phyloP scores from a whole-genome alignment of 2,797 vertebrate species.

The Distichodus sexfasciatus region DNA sequence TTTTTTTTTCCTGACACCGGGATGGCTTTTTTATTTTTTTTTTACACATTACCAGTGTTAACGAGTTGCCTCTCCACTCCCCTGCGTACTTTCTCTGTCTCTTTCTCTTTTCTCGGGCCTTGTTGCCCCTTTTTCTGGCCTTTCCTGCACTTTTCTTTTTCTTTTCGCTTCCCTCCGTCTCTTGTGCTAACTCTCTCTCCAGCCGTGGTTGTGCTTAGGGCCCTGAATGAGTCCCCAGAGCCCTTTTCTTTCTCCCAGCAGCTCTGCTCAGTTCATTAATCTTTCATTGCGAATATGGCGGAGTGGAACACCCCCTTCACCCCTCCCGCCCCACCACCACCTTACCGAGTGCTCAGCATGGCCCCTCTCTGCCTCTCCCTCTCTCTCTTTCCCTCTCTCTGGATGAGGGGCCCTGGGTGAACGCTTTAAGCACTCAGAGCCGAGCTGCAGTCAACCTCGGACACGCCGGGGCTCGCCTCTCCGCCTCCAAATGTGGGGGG shows the following conservation, averaged over 20 bases:
- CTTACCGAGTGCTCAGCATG: constrained; percentile 25
- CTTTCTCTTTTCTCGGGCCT: constrained; percentile 24
- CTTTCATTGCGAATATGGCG: constrained; percentile 80
- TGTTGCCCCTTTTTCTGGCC: too few species aligned
- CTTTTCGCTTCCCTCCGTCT: constrained; percentile 32
- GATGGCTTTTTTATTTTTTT: constrained; percentile 32
- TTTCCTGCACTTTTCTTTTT: constrained; percentile 47
- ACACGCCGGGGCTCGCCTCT: constrained; percentile 23
- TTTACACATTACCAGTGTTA: constrained; percentile 54
- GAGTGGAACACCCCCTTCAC: constrained; percentile 62
- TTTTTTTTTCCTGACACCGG: constrained; percentile 38
- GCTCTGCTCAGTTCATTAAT: constrained; percentile 81
- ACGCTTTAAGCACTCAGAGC: constrained; percentile 38
- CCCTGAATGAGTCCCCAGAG: constrained; percentile 78
- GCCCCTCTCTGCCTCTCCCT: constrained; percentile 15
- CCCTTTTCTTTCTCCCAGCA: constrained; percentile 73
- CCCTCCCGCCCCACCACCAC: not conserved
- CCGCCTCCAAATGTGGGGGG: constrained; percentile 34
- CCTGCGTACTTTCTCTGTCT: too few species aligned
- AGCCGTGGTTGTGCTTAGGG: constrained; percentile 72
- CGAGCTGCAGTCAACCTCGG: constrained; percentile 29
- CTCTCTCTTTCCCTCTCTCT: constrained; percentile 22
- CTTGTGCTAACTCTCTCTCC: constrained; percentile 35
- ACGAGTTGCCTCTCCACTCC: constrained; percentile 54
- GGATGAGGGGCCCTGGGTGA: constrained; percentile 56